These are phyloP conservation scores for Forbesichthys agassizii DNA, from an alignment of 2,113 vertebrate genomes.

Conservation along the genomic window DNA sequence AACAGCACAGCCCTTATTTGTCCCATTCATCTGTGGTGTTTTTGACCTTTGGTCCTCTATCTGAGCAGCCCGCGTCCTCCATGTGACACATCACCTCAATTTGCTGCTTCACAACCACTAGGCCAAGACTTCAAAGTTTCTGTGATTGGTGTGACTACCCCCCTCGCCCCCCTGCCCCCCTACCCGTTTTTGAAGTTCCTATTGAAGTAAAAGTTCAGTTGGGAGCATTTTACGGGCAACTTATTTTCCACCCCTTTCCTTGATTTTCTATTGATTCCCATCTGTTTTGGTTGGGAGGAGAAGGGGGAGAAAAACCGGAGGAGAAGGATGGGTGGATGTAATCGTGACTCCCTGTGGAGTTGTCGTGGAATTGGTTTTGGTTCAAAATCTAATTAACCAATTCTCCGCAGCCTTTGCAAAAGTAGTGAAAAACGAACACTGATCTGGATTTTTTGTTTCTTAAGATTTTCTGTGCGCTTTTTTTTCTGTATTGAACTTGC, in stretches of 20 bases:
- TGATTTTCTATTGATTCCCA: constrained; percentile 77
- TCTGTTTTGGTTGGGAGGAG: constrained; percentile 52
- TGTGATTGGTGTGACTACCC: constrained; percentile 23
- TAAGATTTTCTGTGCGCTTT: constrained; percentile 33
- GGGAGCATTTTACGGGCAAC: constrained; percentile 69
- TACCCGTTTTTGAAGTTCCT: constrained; percentile 56
- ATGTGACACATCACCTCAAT: constrained; percentile 68
- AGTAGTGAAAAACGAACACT: constrained; percentile 26
- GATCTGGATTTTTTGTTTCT: constrained; percentile 29
- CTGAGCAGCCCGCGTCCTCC: constrained; percentile 36
- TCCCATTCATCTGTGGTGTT: constrained; percentile 55
- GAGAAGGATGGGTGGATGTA: constrained; percentile 59
- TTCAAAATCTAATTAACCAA: constrained; percentile 62
- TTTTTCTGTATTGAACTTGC: constrained; percentile 46
- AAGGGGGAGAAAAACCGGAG: constrained; percentile 31
- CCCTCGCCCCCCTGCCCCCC: constrained; percentile 17
- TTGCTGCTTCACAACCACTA: constrained; percentile 53
- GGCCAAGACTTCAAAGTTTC: constrained; percentile 59
- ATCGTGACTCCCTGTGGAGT: constrained; percentile 60
- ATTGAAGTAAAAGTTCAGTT: constrained; percentile 79
- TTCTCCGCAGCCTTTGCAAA: constrained; percentile 39
- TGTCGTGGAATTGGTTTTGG: constrained; percentile 38
- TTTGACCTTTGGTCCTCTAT: constrained; percentile 56
- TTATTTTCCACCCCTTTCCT: constrained; percentile 72
- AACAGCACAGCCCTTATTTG: constrained; percentile 58